Conservation (phyloP, 2,113 vertebrate genomes). For the Pavo muticus region DNA sequence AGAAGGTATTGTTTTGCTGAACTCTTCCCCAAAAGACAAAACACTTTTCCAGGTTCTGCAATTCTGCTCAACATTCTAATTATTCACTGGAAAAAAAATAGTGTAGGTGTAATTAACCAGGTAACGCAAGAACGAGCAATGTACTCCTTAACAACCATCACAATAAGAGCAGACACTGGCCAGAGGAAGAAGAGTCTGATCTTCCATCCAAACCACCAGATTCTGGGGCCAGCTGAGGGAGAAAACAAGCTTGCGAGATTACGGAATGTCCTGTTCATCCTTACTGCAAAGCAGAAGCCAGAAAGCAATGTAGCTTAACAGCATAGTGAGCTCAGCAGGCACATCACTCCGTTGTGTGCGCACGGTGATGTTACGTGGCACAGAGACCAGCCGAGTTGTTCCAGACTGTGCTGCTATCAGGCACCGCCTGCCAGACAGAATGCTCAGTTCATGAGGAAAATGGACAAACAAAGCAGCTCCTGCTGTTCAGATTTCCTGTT, state of each 20-base stretch:
- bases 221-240: not conserved
- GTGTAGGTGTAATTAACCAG: not conserved
- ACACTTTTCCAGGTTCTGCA: not conserved
- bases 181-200: not conserved
- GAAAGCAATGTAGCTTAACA: not conserved
- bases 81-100: not conserved
- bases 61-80: not conserved
- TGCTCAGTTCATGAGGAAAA: not conserved
- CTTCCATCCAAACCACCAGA: not conserved
- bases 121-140: not conserved
- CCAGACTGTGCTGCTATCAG: not conserved
- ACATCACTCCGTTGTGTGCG: not conserved
- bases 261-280: not conserved
- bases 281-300: not conserved
- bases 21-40: not conserved
- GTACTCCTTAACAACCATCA: not conserved
- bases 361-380: fast-evolving
- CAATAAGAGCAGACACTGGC: not conserved
- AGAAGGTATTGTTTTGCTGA: not conserved
- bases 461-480: not conserved
- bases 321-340: not conserved
- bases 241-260: not conserved
- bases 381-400: not conserved
- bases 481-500: not conserved
- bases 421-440: not conserved